These are phyloP conservation scores for Toxotes chatareus DNA, from an alignment of 2,113 vertebrate species.

Conservation along the genomic window DNA sequence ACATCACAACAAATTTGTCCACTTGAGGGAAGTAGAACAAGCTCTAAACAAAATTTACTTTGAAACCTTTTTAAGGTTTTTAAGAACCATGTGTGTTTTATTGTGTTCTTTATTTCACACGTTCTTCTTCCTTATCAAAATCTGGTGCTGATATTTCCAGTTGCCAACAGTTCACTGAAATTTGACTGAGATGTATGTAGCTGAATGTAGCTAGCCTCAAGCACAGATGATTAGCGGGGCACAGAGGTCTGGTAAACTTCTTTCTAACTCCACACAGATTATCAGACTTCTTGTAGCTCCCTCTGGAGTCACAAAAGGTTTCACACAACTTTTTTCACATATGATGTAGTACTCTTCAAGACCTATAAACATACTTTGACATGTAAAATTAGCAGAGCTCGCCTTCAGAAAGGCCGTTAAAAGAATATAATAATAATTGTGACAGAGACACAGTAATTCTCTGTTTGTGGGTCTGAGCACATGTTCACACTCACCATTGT, in stretches of 20 bases:
- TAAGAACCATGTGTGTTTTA: too few relatives aligned
- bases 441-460: constrained; percentile 14
- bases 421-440: not conserved
- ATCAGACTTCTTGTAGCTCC: not conserved
- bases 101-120: too few relatives aligned
- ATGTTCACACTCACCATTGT: constrained; percentile 54
- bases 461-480: constrained; percentile 32
- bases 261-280: not conserved
- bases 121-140: too few relatives aligned
- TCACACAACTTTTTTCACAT: not conserved
- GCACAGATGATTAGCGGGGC: not conserved
- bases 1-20: not conserved
- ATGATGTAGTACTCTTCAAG: not conserved
- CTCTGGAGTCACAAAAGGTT: not conserved
- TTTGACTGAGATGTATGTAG: not conserved
- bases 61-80: not conserved
- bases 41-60: not conserved
- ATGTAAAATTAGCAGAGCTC: not conserved
- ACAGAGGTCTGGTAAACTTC: too few relatives aligned
- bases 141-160: not conserved
- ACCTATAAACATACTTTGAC: not conserved
- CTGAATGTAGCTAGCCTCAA: not conserved
- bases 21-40: not conserved
- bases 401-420: not conserved
- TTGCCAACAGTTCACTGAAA: not conserved